Evolutionary conservation across 1,140 invertebrate genomes (phyloP).

Genomic region (Sweltsa coloradensis): DNA sequence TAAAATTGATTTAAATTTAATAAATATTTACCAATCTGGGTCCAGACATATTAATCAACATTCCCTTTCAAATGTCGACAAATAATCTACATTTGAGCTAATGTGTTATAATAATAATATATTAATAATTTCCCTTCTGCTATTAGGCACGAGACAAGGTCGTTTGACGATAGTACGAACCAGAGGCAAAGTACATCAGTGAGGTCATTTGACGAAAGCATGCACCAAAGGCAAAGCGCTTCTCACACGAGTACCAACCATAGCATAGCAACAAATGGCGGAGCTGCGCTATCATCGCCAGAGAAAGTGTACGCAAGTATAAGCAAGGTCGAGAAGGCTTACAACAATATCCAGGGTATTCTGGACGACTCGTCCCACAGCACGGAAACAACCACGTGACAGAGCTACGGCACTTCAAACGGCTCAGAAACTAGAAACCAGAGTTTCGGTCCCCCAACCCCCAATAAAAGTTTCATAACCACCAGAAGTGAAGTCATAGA

Average conservation of each 20-base stretch:
- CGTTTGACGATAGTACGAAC: slow-evolving; percentile 1
- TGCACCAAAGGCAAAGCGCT: not conserved
- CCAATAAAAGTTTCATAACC: not conserved
- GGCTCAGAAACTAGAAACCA: no score
- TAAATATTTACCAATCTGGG: not conserved
- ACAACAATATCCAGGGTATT: slow-evolving; percentile 9
- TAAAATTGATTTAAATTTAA: not conserved
- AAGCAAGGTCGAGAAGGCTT: slow-evolving; percentile 4
- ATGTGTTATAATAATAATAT: not conserved
- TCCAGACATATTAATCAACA: not conserved
- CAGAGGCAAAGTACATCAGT: not conserved
- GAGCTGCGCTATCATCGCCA: not conserved
- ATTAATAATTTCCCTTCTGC: not conserved
- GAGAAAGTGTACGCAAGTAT: slow-evolving; percentile 11
- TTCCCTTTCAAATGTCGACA: not conserved
- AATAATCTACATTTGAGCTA: not conserved
- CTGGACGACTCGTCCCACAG: slow-evolving; percentile 7
- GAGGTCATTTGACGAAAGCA: not conserved
- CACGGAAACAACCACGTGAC: not conserved
- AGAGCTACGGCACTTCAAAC: slow-evolving; percentile 30
- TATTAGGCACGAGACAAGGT: slow-evolving; percentile 8
- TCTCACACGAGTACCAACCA: not conserved
- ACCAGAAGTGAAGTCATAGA: not conserved
- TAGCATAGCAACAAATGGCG: not conserved
- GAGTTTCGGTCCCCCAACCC: no score